phyloP scores from a whole-genome alignment of 2,113 vertebrate genomes.

The Procapra przewalskii region DNA sequence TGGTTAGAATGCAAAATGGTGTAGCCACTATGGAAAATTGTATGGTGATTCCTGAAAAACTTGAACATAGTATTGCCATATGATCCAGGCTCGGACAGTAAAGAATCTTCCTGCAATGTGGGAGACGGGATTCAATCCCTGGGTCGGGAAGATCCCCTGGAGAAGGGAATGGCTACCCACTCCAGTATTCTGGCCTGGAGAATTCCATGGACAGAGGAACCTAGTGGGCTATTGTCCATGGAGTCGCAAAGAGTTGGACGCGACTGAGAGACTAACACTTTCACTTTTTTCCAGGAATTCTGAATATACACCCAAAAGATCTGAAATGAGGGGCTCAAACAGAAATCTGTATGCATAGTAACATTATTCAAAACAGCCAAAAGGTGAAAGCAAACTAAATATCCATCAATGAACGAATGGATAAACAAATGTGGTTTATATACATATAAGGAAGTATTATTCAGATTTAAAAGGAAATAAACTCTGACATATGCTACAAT shows the following conservation, averaged over 20 bases:
- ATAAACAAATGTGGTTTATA: not conserved
- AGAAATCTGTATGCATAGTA: not conserved
- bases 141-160: not conserved
- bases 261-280: not conserved
- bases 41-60: not conserved
- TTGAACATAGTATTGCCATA: not conserved
- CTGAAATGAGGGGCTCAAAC: not conserved
- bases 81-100: not conserved
- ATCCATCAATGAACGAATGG: not conserved
- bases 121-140: not conserved
- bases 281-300: not conserved
- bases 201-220: not conserved
- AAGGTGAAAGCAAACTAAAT: not conserved
- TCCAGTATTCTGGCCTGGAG: not conserved
- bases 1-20: not conserved
- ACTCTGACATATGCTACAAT: not conserved
- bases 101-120: not conserved
- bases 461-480: not conserved
- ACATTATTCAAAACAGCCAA: not conserved
- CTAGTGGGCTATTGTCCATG: not conserved
- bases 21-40: not conserved
- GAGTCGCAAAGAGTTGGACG: not conserved
- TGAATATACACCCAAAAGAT: not conserved
- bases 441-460: not conserved
- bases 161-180: not conserved